Conservation (phyloP, 92 coral and sea anemone genomes). For the Porites divaricata region DNA sequence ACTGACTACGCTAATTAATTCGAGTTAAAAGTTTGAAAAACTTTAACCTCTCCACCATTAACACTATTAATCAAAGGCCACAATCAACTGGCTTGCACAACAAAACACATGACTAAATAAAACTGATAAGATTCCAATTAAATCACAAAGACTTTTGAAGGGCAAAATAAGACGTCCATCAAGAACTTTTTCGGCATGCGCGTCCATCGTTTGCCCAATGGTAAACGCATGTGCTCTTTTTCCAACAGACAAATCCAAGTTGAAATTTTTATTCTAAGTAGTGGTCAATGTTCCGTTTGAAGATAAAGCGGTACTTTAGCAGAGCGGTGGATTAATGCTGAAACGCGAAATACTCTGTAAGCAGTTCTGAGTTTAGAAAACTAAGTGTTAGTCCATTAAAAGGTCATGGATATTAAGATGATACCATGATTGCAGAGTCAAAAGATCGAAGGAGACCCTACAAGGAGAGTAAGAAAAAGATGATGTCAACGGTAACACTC, state of each 20-base stretch:
- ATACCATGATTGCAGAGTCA: no score
- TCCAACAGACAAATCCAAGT: conserved; percentile 14
- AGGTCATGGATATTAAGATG: no score
- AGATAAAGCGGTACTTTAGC: not conserved
- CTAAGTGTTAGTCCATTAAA: no score
- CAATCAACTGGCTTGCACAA: not conserved
- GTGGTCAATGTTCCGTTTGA: not conserved
- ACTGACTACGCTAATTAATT: not conserved
- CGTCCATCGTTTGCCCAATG: not conserved
- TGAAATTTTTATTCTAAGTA: not conserved
- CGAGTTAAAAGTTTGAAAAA: not conserved
- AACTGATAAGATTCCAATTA: not conserved
- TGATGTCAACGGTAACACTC: no score
- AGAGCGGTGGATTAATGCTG: not conserved
- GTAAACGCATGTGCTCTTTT: conserved; percentile 1
- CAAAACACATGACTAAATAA: not conserved
- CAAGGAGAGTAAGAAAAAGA: no score
- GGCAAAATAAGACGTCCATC: no score
- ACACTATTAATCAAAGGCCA: not conserved
- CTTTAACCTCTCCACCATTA: not conserved
- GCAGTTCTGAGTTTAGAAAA: not conserved
- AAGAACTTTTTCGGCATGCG: conserved; percentile 6
- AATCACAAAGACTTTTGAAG: not conserved
- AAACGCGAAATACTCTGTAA: not conserved
- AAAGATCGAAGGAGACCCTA: no score